phyloP scores from a whole-genome alignment of 2,888 invertebrate species.

The Dinocampus coccinellae region DNA sequence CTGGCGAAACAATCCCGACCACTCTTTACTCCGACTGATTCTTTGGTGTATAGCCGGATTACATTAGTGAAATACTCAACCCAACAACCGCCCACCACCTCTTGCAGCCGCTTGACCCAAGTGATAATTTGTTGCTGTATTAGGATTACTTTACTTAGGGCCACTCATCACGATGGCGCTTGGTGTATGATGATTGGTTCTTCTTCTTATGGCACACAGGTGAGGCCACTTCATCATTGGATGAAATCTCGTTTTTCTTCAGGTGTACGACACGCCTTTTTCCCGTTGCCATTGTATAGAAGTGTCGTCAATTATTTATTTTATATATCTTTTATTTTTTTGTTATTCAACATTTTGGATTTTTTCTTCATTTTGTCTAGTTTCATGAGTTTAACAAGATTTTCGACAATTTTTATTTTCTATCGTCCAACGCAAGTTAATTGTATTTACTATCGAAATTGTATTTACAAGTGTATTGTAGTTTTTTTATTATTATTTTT shows the following conservation, averaged over 20 bases:
- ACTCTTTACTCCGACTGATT: slow-evolving; percentile 43
- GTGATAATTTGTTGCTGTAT: slow-evolving; percentile 44
- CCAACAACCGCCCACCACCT: slow-evolving; percentile 30
- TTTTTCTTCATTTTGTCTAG: slow-evolving; percentile 1
- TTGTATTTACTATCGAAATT: no score
- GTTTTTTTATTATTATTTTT: no score
- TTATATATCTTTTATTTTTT: slow-evolving; percentile 11
- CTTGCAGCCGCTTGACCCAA: slow-evolving; percentile 11
- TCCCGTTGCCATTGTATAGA: slow-evolving; percentile 33
- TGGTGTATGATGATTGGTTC: slow-evolving; percentile 40
- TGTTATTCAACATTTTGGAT: background rate
- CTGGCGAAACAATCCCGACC: slow-evolving; percentile 55
- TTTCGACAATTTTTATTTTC: no score
- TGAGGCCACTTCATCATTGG: slow-evolving; percentile 37
- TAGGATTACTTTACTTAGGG: slow-evolving; percentile 44
- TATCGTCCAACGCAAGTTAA: no score
- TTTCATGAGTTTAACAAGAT: background rate
- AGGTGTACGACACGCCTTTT: slow-evolving; percentile 42
- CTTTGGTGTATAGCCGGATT: slow-evolving; percentile 10
- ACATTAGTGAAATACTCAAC: slow-evolving; percentile 35
- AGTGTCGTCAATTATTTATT: slow-evolving; percentile 32
- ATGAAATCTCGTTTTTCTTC: slow-evolving; percentile 25
- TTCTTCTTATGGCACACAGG: slow-evolving; percentile 25
- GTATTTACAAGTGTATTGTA: no score
- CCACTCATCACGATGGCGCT: slow-evolving; percentile 37